Evolutionary conservation across 2,113 vertebrate species (phyloP), one percentile per base, ranked within the genome.

Genomic region (Rhegmatorhina hoffmannsi): DNA sequence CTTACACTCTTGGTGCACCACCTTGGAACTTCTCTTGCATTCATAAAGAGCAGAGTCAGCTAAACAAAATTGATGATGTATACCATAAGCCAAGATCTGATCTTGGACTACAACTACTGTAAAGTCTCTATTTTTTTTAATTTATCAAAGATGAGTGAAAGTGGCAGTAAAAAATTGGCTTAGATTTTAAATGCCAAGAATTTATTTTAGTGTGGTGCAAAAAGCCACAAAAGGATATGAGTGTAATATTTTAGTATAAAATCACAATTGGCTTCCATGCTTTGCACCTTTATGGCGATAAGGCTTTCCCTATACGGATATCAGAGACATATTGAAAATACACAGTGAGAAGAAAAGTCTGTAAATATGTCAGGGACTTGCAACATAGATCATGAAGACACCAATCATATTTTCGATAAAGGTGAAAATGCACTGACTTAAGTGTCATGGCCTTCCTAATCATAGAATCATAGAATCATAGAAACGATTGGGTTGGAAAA

Each of bases 61-160:
- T 64, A 72, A 91, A 84, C 10, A 19, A 47, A 56, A 85, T 92
- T 70, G 81, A 67, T 60, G n/a, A 60, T 60, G 4, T 36, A 36
- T 38, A 53, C 34, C 21, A 13, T 68, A 66, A 60, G 40, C 62
- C 62, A 91, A 60, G 52, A 56, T 72, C 49, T 92, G n/a, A n/a
- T 96, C 64, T 89, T 81, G 58, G 34, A 60, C 29, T 86, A 36
- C n/a, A 84, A 4, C 40, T 68, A 10, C 50, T 68, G 31, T 60
- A 79, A 75, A 20, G 25, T 82, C 13, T 84, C 36, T 67, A 6
- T 26, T 50, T 58, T 76, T 74, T 94, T 81, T 59, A 84, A 79
- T 89, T 89, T 87, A 67, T 87, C 67, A 87, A 81, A 92, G 53
- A 34, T 52, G 17, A 94, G 15, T 82, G 69, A 75, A 92, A 95